Conservation (phyloP, 1,140 invertebrate genomes). For the Lepidurus packardi region DNA sequence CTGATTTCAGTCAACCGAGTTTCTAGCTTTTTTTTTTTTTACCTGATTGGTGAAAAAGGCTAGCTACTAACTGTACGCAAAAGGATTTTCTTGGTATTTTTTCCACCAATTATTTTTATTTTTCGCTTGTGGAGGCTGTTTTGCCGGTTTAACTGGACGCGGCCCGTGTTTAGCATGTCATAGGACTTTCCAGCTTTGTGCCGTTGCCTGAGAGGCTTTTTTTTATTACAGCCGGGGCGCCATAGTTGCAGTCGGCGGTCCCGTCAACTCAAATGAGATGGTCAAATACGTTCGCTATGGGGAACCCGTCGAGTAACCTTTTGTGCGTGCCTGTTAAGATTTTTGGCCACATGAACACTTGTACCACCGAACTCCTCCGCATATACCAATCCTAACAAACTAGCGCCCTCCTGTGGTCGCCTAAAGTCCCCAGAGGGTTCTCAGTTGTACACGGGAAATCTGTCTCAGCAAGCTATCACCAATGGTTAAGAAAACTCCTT, state of each 20-base stretch:
- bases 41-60: no score
- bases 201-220: background rate
- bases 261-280: slow-evolving; percentile 5
- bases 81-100: no score
- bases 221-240: background rate
- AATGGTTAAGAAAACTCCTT: no score
- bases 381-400: no score
- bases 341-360: background rate
- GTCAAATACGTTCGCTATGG: background rate
- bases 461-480: no score
- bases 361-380: no score
- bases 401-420: no score
- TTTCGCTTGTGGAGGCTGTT: background rate
- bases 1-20: no score
- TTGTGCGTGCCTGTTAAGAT: background rate
- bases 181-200: background rate
- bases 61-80: no score
- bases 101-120: background rate
- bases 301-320: background rate
- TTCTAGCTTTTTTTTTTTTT: no score
- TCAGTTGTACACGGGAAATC: no score
- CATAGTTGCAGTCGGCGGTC: slow-evolving; percentile 6
- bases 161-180: background rate
- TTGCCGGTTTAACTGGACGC: background rate
- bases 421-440: no score